Evolutionary conservation across 2,797 vertebrate species (phyloP).

Genomic region (Lagodon rhomboides): DNA sequence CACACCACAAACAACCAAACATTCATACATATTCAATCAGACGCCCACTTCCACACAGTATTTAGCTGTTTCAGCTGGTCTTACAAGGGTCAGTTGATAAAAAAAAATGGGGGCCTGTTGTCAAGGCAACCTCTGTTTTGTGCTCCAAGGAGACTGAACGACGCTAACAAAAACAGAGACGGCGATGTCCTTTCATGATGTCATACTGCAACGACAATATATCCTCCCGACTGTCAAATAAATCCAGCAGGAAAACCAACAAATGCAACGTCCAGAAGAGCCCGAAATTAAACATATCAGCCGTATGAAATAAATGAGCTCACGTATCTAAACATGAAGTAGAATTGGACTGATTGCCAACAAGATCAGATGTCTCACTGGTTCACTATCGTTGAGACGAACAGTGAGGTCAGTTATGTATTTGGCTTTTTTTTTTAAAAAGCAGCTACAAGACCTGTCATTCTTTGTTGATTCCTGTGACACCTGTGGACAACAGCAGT

Average conservation of each 20-base stretch:
- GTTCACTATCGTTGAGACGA: not conserved
- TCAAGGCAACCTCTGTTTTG: slow-evolving; percentile 66
- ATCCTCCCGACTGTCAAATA: slow-evolving; percentile 70
- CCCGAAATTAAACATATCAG: slow-evolving; percentile 60
- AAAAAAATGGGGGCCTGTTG: slow-evolving; percentile 44
- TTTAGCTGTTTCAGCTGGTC: slow-evolving; percentile 50
- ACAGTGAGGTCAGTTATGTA: not conserved
- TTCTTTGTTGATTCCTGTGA: too few relatives aligned
- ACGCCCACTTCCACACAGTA: slow-evolving; percentile 17
- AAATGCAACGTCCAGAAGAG: slow-evolving; percentile 59
- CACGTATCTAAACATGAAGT: slow-evolving; percentile 33
- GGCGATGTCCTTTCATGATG: slow-evolving; percentile 61
- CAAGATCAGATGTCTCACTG: slow-evolving; percentile 5
- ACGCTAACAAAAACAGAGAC: slow-evolving; percentile 79
- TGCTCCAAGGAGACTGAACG: slow-evolving; percentile 74
- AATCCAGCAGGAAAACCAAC: slow-evolving; percentile 64
- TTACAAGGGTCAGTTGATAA: slow-evolving; percentile 57
- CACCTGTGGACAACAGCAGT: too few relatives aligned
- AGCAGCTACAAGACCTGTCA: not conserved
- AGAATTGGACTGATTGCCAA: slow-evolving; percentile 11
- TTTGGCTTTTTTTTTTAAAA: not conserved
- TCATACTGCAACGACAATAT: slow-evolving; percentile 53
- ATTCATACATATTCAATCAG: slow-evolving; percentile 11
- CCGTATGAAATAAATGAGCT: slow-evolving; percentile 50
- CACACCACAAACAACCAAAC: slow-evolving; percentile 34